Evolutionary conservation across 2,113 vertebrate genomes (phyloP).

Genomic region (Clarias macrocephalus): DNA sequence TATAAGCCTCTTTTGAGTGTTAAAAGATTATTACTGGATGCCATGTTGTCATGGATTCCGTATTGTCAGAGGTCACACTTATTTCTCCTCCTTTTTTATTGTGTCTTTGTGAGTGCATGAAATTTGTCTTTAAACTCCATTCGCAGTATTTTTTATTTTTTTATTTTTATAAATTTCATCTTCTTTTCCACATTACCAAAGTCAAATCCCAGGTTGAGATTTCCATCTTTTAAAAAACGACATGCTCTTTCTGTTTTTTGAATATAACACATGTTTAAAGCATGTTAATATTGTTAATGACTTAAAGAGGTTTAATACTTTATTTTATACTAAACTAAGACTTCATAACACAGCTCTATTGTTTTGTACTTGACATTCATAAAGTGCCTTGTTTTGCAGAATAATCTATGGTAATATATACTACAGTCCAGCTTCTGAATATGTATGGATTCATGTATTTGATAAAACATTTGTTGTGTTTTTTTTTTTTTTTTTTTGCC

Average conservation of each 20-base stretch:
- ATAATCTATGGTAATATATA: background rate
- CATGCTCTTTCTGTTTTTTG: background rate
- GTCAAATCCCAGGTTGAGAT: background rate
- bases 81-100: conserved; percentile 42
- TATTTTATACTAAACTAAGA: background rate
- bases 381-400: background rate
- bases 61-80: conserved; percentile 58
- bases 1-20: conserved; percentile 47
- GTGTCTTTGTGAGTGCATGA: background rate
- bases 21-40: conserved; percentile 50
- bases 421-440: background rate
- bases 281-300: background rate
- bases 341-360: background rate
- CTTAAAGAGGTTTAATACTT: background rate
- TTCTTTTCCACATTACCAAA: background rate
- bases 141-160: background rate
- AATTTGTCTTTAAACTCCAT: conserved; percentile 20
- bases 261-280: background rate
- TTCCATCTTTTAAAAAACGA: background rate
- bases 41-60: conserved; percentile 54
- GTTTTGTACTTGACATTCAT: no score
- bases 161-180: background rate
- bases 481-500: background rate
- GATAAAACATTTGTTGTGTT: background rate
- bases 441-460: background rate